Conservation (phyloP, 2,113 vertebrate genomes). For the Chionomys nivalis region DNA sequence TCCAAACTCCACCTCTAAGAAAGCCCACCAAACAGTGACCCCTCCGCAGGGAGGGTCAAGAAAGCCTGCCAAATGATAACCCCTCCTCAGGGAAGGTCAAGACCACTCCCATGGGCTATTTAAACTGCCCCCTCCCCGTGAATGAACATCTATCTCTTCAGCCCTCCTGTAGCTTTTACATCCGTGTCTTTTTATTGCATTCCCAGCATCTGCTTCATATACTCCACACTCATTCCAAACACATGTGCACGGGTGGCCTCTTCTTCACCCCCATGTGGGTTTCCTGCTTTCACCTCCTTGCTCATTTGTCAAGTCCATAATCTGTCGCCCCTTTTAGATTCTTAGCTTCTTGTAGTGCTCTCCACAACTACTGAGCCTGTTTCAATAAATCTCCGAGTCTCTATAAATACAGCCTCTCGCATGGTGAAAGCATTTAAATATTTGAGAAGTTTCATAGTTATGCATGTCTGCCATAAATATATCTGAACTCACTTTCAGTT, state of each 20-base stretch:
- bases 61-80: too few relatives aligned
- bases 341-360: background rate
- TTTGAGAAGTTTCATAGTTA: conserved; percentile 31
- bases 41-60: too few relatives aligned
- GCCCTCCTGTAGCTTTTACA: background rate
- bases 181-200: background rate
- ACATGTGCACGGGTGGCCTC: background rate
- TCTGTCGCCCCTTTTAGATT: background rate
- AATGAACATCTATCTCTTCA: too few relatives aligned
- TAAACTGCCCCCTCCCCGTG: too few relatives aligned
- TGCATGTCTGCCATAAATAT: background rate
- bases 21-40: too few relatives aligned
- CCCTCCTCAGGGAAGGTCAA: too few relatives aligned
- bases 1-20: too few relatives aligned
- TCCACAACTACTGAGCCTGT: background rate
- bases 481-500: background rate
- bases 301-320: background rate
- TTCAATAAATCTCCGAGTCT: background rate
- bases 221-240: background rate
- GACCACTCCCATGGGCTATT: too few relatives aligned
- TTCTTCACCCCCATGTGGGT: background rate
- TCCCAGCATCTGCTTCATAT: background rate
- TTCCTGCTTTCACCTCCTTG: background rate
- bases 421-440: background rate
- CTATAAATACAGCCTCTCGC: background rate